Evolutionary conservation across 30 jellyfish, hydroid and myxozoan species (phyloP).

Genomic region (Euphysa ruthae): DNA sequence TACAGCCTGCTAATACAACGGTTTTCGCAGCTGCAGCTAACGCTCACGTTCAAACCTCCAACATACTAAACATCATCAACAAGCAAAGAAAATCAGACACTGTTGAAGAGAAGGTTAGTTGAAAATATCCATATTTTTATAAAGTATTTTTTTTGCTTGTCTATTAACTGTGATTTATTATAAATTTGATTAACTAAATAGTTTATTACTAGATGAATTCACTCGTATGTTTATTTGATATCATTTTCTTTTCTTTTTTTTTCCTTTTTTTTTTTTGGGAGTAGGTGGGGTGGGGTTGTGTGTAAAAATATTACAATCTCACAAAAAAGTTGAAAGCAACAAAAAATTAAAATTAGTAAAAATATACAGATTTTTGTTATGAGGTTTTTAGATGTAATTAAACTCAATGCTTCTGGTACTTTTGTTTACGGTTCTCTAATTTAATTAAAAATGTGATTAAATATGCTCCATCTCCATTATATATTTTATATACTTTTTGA

Average conservation of each 20-base stretch:
- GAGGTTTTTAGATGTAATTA: too few relatives aligned
- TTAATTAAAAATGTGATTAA: too few relatives aligned
- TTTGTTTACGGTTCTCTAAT: too few relatives aligned
- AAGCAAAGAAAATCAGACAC: neutral
- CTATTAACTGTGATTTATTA: neutral
- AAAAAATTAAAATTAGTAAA: conserved; percentile 26
- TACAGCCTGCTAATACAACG: conserved; percentile 71
- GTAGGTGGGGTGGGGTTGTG: conserved; percentile 66
- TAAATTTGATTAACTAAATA: neutral
- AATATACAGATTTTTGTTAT: too few relatives aligned
- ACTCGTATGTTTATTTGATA: neutral
- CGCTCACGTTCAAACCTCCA: conserved; percentile 46
- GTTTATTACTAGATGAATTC: neutral
- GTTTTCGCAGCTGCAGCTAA: conserved; percentile 16
- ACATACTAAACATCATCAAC: conserved; percentile 16
- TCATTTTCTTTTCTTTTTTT: neutral
- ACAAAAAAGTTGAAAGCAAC: neutral
- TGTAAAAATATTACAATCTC: conserved; percentile 53
- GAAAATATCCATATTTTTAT: too few relatives aligned
- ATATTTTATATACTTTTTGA: too few relatives aligned
- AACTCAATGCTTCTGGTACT: too few relatives aligned
- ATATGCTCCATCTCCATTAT: too few relatives aligned
- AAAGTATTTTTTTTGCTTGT: neutral
- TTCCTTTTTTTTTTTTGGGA: conserved; percentile 25
- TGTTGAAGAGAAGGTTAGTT: neutral